A percentile compares a stretch with the other conserved stretches of the same genome.
Conservation (phyloP, 1,140 invertebrate genomes). For the Lysiphlebus fabarum region DNA sequence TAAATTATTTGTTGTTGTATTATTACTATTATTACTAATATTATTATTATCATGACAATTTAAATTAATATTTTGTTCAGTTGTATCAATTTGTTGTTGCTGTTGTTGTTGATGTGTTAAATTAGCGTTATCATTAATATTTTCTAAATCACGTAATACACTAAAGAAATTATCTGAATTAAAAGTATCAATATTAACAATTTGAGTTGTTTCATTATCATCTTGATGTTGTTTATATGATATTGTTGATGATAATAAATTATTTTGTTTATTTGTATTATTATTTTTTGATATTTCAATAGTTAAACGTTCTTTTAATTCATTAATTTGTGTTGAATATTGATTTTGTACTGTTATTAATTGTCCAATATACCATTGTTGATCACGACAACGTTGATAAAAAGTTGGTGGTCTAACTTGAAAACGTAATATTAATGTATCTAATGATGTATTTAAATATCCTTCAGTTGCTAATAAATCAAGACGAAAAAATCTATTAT, state of each 20-base stretch:
- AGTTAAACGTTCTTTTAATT: conserved; percentile 76
- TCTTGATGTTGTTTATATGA: conserved; percentile 28
- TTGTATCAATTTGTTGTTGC: too few relatives aligned
- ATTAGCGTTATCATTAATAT: too few relatives aligned
- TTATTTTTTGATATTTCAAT: conserved; percentile 71
- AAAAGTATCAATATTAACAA: background rate
- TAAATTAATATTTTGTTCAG: too few relatives aligned
- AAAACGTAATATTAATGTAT: conserved; percentile 76
- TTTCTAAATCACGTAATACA: too few relatives aligned
- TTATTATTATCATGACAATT: too few relatives aligned
- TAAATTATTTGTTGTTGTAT: too few relatives aligned
- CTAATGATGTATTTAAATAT: conserved; percentile 73
- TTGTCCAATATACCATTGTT: conserved; percentile 91
- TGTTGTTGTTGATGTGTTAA: too few relatives aligned
- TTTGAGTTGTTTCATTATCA: background rate
- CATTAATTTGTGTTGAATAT: conserved; percentile 76
- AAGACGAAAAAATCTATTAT: conserved; percentile 89
- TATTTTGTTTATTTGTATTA: conserved; percentile 52
- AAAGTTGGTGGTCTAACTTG: conserved; percentile 91
- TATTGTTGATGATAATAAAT: conserved; percentile 29
- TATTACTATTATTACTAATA: too few relatives aligned
- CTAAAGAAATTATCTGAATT: background rate
- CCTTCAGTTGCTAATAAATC: conserved; percentile 88
- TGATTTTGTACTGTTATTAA: conserved; percentile 77
- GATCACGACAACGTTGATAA: conserved; percentile 88